These are phyloP conservation scores for Lepas anatifera DNA, from an alignment of 2,888 invertebrate species.

Conservation along the genomic window DNA sequence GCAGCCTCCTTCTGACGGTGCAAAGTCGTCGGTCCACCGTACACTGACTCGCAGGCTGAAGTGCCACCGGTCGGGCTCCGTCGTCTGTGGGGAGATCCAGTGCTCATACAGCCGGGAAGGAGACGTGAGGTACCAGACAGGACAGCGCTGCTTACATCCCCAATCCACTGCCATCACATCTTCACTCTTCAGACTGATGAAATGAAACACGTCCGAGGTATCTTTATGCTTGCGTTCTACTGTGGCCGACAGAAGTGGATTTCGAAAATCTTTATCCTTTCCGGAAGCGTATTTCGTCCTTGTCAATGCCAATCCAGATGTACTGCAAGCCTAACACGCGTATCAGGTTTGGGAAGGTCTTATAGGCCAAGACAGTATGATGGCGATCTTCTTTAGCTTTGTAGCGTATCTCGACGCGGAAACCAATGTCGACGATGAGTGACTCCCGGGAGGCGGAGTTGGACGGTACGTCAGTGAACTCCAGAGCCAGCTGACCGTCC, in stretches of 20 bases:
- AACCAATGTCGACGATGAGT: not conserved
- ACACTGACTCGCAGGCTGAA: not conserved
- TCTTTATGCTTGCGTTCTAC: not conserved
- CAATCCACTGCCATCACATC: not conserved
- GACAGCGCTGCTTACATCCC: not conserved
- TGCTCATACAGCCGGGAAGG: not conserved
- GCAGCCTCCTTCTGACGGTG: not conserved
- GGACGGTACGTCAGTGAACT: not conserved
- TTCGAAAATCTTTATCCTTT: slow-evolving; percentile 8
- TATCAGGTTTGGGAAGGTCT: not conserved
- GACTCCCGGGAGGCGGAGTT: not conserved
- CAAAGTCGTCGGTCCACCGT: slow-evolving; percentile 7
- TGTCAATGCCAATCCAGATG: not conserved
- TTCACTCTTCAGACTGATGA: not conserved
- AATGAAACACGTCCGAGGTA: not conserved
- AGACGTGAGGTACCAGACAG: not conserved
- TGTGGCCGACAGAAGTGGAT: not conserved
- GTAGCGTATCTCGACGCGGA: not conserved
- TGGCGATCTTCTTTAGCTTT: not conserved
- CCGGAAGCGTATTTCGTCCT: not conserved
- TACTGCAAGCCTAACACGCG: not conserved
- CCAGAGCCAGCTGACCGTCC: not conserved
- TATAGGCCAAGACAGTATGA: not conserved
- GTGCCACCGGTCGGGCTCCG: not conserved
- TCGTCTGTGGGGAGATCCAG: not conserved